A percentile compares a stretch with the other conserved stretches of the same genome.
Evolutionary conservation across 2,113 vertebrate species (phyloP).

Genomic region (Plecturocebus donacophilus): DNA sequence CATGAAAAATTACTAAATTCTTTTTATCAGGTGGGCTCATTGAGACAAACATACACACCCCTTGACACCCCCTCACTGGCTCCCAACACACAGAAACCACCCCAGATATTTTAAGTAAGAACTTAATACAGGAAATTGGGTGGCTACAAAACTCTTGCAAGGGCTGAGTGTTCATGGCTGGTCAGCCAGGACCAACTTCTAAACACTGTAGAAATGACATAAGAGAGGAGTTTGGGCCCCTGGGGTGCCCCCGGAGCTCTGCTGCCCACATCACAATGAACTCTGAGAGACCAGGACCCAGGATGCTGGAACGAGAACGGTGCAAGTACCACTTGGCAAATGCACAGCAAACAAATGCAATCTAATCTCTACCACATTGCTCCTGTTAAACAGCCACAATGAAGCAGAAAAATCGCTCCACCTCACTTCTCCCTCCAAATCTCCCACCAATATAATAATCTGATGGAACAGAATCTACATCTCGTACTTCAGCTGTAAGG

Average conservation of each 20-base stretch:
- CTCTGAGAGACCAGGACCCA: neutral
- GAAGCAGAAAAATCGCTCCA: neutral
- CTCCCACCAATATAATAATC: neutral
- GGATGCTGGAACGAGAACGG: neutral
- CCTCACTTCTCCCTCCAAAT: neutral
- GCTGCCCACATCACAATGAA: rapidly evolving
- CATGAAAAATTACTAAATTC: neutral
- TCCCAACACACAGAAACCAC: neutral
- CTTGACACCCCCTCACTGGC: neutral
- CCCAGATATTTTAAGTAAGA: neutral
- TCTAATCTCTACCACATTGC: neutral
- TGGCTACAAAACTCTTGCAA: neutral
- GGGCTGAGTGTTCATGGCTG: too few relatives aligned
- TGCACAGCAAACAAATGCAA: neutral
- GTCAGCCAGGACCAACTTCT: neutral
- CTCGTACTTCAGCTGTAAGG: neutral
- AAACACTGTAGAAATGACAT: neutral
- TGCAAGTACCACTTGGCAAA: neutral
- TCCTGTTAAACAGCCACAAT: neutral
- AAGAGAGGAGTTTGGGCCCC: too few relatives aligned
- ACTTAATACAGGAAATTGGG: neutral
- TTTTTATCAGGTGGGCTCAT: neutral
- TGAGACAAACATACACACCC: neutral
- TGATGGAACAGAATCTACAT: neutral
- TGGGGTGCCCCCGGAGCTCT: too few relatives aligned